Evolutionary conservation across 2,888 invertebrate species (phyloP), one percentile per base, ranked within the genome.

Genomic region (Criorhina ranunculi): DNA sequence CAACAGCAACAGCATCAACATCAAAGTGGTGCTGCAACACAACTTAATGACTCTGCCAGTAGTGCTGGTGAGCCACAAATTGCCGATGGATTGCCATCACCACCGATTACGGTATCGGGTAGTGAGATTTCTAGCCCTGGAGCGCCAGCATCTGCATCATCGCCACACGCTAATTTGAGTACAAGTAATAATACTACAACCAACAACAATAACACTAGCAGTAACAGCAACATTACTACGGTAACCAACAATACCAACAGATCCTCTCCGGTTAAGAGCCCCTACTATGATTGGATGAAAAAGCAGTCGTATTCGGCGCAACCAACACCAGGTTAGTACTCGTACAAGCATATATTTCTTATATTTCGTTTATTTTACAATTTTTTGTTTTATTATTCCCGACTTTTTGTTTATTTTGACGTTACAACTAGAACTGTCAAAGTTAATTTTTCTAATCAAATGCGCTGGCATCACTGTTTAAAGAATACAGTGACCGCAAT

Each of bases 281-380:
- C 95, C 90, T 91, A 89, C 73, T 98, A 95, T 91, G 97, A 97
- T 88, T 98, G 98, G 98, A 97, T 98, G 95, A 97, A 96, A 92
- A 97, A 96, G 91, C 95, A 96, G 0, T 95, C 96, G 64, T 97
- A 97, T 91, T 96, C 96, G 89, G 95, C 94, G 86, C 96, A 96
- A 90, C 96, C 96, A 2, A 96, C 95, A 92, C 96, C 97, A 92
- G 97, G 97, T 97, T 87, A 90, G 90, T 87, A 46, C 8, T 87
- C 90, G 90, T 87, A 46, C 8, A 9, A 33, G 6, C 7, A 11
- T 11, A 9, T 24, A 31, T 19, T 35, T n/a, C n/a, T n/a, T n/a
- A n/a, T 9, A 11, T 11, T 66, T 49, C 24, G 8, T 62, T 19
- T 42, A 11, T 19, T 29, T 40, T 37, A 12, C 11, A 9, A 8